Evolutionary conservation across 2,888 invertebrate species (phyloP).

Genomic region (Drepanosiphum platanoidis): DNA sequence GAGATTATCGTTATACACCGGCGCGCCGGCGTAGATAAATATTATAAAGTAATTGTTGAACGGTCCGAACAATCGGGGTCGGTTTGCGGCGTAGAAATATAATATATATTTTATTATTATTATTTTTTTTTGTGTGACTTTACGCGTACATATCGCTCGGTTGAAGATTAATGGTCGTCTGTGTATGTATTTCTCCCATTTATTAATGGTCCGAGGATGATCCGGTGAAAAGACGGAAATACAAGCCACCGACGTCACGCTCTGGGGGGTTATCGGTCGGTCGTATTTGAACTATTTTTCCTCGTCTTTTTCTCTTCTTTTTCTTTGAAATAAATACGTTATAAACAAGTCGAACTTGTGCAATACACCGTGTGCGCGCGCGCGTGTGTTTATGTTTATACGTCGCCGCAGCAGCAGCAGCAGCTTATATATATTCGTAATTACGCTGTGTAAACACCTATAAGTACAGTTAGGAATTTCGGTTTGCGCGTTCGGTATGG

Average conservation of each 20-base stretch:
- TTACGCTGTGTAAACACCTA: conserved; percentile 19
- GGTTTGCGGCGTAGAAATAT: background rate
- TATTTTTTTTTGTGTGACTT: conserved; percentile 11
- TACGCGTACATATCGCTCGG: conserved; percentile 3
- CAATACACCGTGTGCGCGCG: background rate
- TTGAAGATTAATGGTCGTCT: conserved; percentile 50
- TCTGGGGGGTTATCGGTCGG: conserved; percentile 40
- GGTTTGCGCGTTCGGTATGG: background rate
- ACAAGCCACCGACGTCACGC: conserved; percentile 36
- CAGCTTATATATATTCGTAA: background rate
- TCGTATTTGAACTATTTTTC: conserved; percentile 11
- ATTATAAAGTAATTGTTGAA: conserved; percentile 11
- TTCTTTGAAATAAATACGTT: conserved; percentile 10
- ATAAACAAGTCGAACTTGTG: background rate
- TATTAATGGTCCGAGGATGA: conserved; percentile 59
- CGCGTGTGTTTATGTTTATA: too few species aligned
- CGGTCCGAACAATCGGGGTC: conserved; percentile 17
- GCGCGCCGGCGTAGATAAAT: background rate
- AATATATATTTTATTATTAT: conserved; percentile 10
- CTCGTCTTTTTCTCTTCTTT: background rate
- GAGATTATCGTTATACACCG: background rate
- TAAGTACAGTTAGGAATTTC: conserved; percentile 59
- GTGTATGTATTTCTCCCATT: conserved; percentile 42
- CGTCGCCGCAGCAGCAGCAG: too few species aligned
- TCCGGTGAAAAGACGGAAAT: conserved; percentile 45